phyloP scores from a whole-genome alignment of 2,113 vertebrate genomes.

The Rhabdomys dilectus region DNA sequence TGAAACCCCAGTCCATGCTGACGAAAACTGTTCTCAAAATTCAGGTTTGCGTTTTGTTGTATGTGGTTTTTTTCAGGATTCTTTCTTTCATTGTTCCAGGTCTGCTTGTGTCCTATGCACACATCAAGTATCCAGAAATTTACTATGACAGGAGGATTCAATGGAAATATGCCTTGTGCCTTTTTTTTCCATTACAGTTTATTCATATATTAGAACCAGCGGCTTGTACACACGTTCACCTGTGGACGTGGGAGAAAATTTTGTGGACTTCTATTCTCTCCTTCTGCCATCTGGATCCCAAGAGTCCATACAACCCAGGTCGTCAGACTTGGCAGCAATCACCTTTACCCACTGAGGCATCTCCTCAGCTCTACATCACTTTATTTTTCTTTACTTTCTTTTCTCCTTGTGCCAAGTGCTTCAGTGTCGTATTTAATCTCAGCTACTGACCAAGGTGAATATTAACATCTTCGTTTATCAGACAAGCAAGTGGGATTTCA shows the following conservation, averaged over 20 bases:
- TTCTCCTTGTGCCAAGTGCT: background rate
- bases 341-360: background rate
- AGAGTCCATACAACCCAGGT: background rate
- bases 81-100: background rate
- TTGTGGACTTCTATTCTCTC: background rate
- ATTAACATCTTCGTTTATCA: conserved; percentile 1
- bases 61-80: background rate
- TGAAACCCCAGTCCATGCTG: background rate
- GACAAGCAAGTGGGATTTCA: background rate
- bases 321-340: background rate
- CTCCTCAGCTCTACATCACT: background rate
- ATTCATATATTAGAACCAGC: background rate
- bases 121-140: background rate
- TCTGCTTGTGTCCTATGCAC: background rate
- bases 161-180: background rate
- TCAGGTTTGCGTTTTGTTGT: background rate
- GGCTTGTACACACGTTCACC: too few relatives aligned
- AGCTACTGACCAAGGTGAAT: background rate
- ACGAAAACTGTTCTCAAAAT: conserved; percentile 21
- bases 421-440: background rate
- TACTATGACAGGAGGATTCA: background rate
- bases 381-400: background rate
- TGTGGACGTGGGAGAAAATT: background rate
- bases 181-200: background rate
- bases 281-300: too few relatives aligned